Conservation (phyloP, 2,797 vertebrate genomes). For the Falco rusticolus region DNA sequence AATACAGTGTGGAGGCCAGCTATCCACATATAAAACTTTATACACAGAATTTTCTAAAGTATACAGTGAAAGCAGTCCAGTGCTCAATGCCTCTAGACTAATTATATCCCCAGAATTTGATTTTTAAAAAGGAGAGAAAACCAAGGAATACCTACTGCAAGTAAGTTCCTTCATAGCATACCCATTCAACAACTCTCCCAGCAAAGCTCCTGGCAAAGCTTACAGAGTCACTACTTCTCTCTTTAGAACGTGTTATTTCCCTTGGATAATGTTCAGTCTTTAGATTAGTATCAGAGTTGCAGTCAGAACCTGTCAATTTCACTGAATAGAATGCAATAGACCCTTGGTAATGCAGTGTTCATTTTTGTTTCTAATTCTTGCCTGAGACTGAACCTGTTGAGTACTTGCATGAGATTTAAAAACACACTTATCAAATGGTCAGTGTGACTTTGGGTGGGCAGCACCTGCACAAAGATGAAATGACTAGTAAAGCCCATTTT, state of each 20-base stretch:
- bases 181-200: not conserved
- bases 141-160: not conserved
- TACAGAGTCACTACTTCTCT: not conserved
- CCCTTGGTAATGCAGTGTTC: not conserved
- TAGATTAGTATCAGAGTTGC: not conserved
- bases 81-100: not conserved
- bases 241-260: not conserved
- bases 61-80: not conserved
- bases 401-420: not conserved
- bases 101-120: not conserved
- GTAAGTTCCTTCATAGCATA: not conserved
- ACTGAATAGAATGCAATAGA: not conserved
- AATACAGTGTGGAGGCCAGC: not conserved
- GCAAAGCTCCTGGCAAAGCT: not conserved
- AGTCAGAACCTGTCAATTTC: not conserved
- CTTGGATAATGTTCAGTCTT: not conserved
- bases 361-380: not conserved
- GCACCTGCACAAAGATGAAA: not conserved
- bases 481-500: not conserved
- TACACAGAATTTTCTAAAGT: not conserved
- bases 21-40: not conserved
- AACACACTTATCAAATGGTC: not conserved
- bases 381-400: not conserved
- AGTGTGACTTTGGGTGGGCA: not conserved
- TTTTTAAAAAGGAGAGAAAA: not conserved